A percentile compares a stretch with the other conserved stretches of the same genome.
Evolutionary conservation across 2,113 vertebrate species (phyloP).

Genomic region (Phaethornis superciliosus): DNA sequence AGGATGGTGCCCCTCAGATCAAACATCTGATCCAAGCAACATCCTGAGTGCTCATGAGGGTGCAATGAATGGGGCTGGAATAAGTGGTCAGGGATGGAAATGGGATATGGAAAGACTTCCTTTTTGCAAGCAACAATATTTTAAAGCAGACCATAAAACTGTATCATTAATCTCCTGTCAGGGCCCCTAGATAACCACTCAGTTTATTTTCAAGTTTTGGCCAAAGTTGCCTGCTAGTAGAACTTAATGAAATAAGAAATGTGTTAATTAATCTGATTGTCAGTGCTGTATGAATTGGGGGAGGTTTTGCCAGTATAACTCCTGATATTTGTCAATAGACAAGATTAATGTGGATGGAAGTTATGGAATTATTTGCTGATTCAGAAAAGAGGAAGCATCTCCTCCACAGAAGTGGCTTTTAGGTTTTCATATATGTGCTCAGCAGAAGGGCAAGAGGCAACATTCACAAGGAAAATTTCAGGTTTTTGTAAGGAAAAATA

Average conservation of each 20-base stretch:
- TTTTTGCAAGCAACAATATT: neutral
- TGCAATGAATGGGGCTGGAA: neutral
- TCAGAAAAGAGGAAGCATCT: neutral
- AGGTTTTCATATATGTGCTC: neutral
- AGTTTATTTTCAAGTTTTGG: neutral
- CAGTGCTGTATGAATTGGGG: neutral
- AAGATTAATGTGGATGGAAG: neutral
- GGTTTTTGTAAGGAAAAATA: neutral
- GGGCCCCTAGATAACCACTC: neutral
- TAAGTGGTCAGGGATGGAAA: neutral
- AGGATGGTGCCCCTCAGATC: accelerated
- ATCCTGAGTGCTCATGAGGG: neutral
- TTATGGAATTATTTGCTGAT: neutral
- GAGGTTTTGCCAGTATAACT: neutral
- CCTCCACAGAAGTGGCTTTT: neutral
- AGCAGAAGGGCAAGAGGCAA: neutral
- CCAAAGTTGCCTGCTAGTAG: neutral
- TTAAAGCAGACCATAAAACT: neutral
- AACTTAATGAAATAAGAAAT: neutral
- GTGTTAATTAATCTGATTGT: neutral
- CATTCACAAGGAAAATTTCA: neutral
- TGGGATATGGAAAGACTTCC: neutral
- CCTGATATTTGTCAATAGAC: neutral
- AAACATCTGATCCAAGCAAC: neutral
- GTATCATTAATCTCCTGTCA: neutral